Percentiles rank a stretch among this genome's conserved stretches.
These are phyloP conservation scores for Dicaeum eximium DNA, from an alignment of 2,113 vertebrate genomes.

Conservation along the genomic window DNA sequence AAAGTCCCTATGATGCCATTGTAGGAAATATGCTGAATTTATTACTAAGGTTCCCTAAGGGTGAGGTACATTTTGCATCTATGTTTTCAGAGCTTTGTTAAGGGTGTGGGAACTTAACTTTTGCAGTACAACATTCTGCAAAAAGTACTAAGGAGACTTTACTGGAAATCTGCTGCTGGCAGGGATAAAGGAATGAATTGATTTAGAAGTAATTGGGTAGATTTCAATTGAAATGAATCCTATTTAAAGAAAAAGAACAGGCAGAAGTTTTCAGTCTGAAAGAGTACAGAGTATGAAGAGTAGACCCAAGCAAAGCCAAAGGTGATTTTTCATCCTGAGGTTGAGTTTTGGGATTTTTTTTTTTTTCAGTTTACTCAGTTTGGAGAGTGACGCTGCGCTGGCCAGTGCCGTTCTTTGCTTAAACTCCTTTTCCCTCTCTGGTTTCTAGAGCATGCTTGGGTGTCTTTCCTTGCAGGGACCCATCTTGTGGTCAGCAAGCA, in stretches of 20 bases:
- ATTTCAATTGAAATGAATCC: neutral
- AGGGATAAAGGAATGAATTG: neutral
- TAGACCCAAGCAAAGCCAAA: neutral
- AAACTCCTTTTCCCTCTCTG: neutral
- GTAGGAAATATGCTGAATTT: neutral
- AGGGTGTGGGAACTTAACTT: neutral
- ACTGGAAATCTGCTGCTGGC: constrained; percentile 6
- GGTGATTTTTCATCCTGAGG: neutral
- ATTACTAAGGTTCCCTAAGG: neutral
- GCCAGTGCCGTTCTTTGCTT: neutral
- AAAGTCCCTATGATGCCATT: neutral
- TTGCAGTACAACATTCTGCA: neutral
- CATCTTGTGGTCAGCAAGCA: neutral
- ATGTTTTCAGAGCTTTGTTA: neutral
- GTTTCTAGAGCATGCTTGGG: neutral
- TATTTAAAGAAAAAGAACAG: neutral
- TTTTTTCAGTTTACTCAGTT: neutral
- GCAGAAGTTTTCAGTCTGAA: neutral
- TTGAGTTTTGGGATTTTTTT: neutral
- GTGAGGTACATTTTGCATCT: neutral
- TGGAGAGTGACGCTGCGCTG: neutral
- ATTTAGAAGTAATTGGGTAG: constrained; percentile 1
- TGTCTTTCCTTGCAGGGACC: neutral
- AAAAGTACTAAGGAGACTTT: neutral
- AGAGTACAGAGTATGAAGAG: neutral